Base-by-base conservation (phyloP, 2,888 invertebrate genomes). In the Chaitophorus viminalis region DNA sequence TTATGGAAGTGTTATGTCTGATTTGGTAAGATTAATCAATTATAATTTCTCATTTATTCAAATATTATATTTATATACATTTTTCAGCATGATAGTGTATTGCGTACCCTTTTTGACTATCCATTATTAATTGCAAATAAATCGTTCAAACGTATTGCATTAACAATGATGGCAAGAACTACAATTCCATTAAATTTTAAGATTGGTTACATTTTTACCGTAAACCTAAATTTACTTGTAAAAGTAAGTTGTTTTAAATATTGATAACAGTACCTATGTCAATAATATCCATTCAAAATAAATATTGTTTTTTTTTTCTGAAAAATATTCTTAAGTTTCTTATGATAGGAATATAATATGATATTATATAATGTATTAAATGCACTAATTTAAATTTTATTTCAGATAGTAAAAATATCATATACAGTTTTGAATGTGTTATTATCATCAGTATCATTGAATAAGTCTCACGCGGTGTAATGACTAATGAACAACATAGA, bases 151-250 rank as follows among this genome's bases (percentile, higher is more conserved):
- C 5, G 39, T 21, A 25, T 3, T 17, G 46, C 29, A 46, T 46
- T 82, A 31, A 82, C 52, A 46, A 70, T 82, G 46, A 82, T 82
- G 82, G 6, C 82, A 14, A 82, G 82, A 70, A 14, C 25, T 25
- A 31, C 31, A 21, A 70, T 82, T 46, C 70, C 82, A 14, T 82
- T 82, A 31, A 8, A 70, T 14, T 82, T 52, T 39, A 70, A 21
- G 0, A 46, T 82, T 25, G 82, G 82, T 52, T 82, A 82, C 25
- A 70, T 82, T 70, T 82, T 70, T 17, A 70, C 25, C 1, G 70
- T 82, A 14, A 70, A 82, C 17, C 46, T 70, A 29, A 82, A 70
- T 25, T 33, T 82, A 46, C 70, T 70, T n/a, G 70, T 82, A 14
- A 82, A 52, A 25, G 82, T 82, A 25, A 82, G 31, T n/a, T 1